These are phyloP conservation scores for Naja naja DNA, from an alignment of 2,113 vertebrate species.

Conservation along the genomic window DNA sequence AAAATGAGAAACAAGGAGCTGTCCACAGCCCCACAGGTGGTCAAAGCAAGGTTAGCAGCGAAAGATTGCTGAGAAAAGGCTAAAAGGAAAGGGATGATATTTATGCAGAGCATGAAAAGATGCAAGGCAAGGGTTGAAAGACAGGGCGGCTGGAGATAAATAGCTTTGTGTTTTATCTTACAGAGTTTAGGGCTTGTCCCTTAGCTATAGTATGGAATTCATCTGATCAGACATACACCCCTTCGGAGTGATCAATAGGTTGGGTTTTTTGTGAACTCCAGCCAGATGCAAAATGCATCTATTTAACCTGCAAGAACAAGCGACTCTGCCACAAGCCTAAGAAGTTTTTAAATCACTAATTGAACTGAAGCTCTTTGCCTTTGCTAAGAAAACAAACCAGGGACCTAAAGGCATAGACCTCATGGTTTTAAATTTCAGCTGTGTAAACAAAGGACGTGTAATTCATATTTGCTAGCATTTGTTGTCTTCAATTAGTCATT, in stretches of 20 bases:
- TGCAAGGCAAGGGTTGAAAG: not conserved
- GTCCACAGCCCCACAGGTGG: not conserved
- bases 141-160: not conserved
- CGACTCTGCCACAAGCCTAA: not conserved
- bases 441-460: not conserved
- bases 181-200: not conserved
- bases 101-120: not conserved
- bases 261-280: not conserved
- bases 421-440: not conserved
- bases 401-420: not conserved
- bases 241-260: not conserved
- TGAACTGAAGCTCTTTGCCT: not conserved
- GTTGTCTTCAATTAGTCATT: not conserved
- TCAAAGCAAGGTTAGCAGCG: not conserved
- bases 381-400: not conserved
- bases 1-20: not conserved
- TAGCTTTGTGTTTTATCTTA: not conserved
- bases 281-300: not conserved
- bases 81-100: not conserved
- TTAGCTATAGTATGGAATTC: not conserved
- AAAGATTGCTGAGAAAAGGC: not conserved
- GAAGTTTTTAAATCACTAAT: not conserved
- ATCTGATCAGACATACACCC: not conserved
- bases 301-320: not conserved
- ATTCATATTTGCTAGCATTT: not conserved